phyloP scores from a whole-genome alignment of 37 sponge, comb jelly and placozoan species.

The Aplysina aerophoba region DNA sequence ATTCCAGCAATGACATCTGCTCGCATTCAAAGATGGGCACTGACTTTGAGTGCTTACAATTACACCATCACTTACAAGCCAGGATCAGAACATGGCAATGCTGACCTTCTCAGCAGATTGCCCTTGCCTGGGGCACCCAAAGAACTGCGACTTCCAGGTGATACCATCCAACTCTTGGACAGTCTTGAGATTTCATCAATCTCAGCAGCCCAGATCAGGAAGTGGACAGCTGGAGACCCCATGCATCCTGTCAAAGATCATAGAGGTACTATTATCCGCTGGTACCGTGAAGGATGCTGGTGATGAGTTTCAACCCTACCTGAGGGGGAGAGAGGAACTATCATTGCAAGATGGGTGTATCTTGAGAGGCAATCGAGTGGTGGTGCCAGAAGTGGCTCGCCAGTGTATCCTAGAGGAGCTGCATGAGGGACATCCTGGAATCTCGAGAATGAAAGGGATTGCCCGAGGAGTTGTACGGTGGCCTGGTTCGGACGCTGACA shows the following conservation, averaged over 20 bases:
- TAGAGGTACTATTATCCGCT: not conserved
- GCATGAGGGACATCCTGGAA: slow-evolving; percentile 19
- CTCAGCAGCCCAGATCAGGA: not conserved
- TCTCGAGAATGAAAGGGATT: not conserved
- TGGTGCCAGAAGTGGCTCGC: not conserved
- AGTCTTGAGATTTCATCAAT: not conserved
- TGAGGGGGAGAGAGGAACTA: not conserved
- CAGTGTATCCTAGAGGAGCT: not conserved
- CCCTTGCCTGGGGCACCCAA: too few relatives aligned
- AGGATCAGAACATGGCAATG: too few relatives aligned
- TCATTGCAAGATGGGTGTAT: not conserved
- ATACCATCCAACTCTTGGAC: not conserved
- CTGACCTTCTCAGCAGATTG: not conserved
- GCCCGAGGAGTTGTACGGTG: slow-evolving; percentile 19
- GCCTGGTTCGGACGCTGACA: not conserved
- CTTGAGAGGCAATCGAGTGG: not conserved
- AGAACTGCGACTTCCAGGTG: too few relatives aligned
- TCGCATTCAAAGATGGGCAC: not conserved
- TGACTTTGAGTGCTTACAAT: too few relatives aligned
- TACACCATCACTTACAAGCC: too few relatives aligned
- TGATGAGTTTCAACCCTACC: not conserved
- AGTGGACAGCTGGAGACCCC: not conserved
- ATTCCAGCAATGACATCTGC: not conserved
- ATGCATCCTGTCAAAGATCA: not conserved
- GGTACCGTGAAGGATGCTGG: too few relatives aligned